Evolutionary conservation across 1,140 invertebrate species (phyloP).

Genomic region (Lepidurus packardi): DNA sequence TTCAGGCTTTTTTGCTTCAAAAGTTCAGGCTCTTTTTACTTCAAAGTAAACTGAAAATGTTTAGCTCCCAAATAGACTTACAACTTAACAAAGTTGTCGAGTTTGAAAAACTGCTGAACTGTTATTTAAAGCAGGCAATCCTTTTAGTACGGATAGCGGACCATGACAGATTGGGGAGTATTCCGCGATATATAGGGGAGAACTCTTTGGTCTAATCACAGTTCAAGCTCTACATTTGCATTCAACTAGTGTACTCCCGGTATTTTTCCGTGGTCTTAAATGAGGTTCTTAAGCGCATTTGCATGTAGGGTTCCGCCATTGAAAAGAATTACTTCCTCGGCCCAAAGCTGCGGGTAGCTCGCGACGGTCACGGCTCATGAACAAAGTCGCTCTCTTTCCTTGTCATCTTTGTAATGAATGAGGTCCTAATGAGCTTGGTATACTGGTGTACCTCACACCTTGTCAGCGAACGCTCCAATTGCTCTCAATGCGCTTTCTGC

Average conservation of each 20-base stretch:
- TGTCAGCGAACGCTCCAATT: background rate
- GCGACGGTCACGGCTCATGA: conserved; percentile 11
- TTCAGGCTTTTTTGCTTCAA: no score
- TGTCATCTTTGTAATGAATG: conserved; percentile 5
- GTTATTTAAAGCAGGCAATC: conserved; percentile 22
- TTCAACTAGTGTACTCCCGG: background rate
- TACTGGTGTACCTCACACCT: background rate
- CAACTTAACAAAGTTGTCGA: background rate
- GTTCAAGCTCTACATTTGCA: conserved; percentile 6
- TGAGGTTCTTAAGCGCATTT: conserved; percentile 21
- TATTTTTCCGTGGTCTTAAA: conserved; percentile 11
- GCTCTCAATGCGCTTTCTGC: background rate
- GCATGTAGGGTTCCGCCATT: background rate
- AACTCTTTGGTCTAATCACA: background rate
- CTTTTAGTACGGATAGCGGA: background rate
- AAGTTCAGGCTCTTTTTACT: no score
- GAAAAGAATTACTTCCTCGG: background rate
- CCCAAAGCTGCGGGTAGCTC: background rate
- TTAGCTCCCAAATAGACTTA: background rate
- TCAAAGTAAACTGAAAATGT: background rate
- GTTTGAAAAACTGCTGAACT: background rate
- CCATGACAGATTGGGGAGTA: background rate
- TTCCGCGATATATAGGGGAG: background rate
- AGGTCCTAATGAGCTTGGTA: conserved; percentile 4
- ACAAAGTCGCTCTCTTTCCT: background rate